These are phyloP conservation scores for Myotis daubentonii DNA, from an alignment of 2,797 vertebrate genomes.

Conservation along the genomic window DNA sequence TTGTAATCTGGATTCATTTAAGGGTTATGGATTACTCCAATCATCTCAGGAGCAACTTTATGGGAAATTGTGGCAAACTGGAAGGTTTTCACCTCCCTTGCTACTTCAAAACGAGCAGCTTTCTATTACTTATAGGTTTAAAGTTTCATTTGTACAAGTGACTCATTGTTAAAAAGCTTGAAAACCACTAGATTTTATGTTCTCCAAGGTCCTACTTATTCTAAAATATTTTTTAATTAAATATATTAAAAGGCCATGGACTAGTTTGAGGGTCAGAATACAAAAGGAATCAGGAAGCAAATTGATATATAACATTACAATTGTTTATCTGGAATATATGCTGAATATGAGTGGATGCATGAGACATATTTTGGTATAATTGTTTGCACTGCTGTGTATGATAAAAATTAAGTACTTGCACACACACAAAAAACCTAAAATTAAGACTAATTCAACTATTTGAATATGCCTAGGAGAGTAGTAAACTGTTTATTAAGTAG, in stretches of 20 bases:
- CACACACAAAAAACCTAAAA: background rate
- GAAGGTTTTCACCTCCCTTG: background rate
- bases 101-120: background rate
- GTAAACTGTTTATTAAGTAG: background rate
- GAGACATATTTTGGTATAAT: background rate
- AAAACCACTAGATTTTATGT: background rate
- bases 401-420: background rate
- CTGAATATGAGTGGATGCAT: background rate
- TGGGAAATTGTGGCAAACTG: background rate
- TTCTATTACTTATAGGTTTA: background rate
- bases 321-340: background rate
- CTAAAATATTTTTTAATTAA: background rate
- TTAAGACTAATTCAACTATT: constrained; percentile 10
- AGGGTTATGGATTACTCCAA: background rate
- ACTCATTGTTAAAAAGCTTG: background rate
- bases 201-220: background rate
- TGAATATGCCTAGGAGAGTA: background rate
- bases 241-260: background rate
- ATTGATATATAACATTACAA: background rate
- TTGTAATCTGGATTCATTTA: background rate
- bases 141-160: background rate
- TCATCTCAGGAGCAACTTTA: background rate
- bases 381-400: background rate
- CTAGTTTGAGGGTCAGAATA: background rate
- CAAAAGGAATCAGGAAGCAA: background rate